Conservation (phyloP, 1,140 invertebrate genomes). For the Drosophila kohkoa region DNA sequence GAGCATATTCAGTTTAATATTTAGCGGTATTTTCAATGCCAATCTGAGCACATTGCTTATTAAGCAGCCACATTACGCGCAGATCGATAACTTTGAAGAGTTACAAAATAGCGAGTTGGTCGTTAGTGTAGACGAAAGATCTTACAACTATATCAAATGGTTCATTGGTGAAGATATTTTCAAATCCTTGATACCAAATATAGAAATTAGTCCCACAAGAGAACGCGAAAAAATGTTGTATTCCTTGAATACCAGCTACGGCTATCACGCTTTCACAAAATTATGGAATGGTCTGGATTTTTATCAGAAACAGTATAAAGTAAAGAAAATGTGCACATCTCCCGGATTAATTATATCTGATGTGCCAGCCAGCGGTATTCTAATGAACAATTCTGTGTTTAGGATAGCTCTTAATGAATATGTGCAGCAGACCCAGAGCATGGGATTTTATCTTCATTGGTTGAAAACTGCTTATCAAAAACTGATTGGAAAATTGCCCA, state of each 20-base stretch:
- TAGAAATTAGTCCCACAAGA: background rate
- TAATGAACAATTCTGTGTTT: conserved; percentile 30
- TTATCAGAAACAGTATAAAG: background rate
- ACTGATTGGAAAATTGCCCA: background rate
- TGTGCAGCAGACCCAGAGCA: background rate
- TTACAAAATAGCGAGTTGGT: conserved; percentile 17
- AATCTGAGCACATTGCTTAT: conserved; percentile 49
- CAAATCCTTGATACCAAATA: background rate
- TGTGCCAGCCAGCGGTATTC: background rate
- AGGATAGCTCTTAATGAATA: conserved; percentile 4
- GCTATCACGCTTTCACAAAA: background rate
- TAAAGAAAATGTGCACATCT: background rate
- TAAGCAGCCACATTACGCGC: background rate
- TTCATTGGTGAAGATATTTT: background rate
- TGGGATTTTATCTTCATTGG: conserved; percentile 20
- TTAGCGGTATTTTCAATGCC: conserved; percentile 30
- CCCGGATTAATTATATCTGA: background rate
- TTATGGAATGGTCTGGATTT: background rate
- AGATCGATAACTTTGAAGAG: conserved; percentile 36
- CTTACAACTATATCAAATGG: background rate
- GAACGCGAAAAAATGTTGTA: background rate
- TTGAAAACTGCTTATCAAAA: background rate
- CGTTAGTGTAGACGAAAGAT: background rate
- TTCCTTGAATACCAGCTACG: conserved; percentile 14
- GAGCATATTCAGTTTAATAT: conserved; percentile 40